Percentiles rank a stretch among this genome's conserved stretches.
Conservation (phyloP, 2,797 vertebrate genomes). For the Chromobotia macracanthus region DNA sequence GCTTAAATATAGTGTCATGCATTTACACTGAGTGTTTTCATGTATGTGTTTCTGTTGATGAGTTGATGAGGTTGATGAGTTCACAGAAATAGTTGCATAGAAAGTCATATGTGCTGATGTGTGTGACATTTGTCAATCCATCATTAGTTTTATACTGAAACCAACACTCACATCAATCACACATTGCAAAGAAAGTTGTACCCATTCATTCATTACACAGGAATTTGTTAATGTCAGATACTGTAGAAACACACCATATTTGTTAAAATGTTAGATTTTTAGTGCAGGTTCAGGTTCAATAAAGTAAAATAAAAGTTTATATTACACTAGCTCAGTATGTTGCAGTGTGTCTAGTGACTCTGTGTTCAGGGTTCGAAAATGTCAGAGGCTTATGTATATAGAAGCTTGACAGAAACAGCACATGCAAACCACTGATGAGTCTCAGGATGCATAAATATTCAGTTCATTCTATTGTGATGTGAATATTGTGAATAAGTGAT, state of each 20-base stretch:
- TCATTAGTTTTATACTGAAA: background rate
- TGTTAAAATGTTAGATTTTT: too few relatives aligned
- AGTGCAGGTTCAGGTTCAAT: background rate
- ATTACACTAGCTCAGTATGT: background rate
- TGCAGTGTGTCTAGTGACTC: background rate
- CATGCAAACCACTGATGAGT: too few relatives aligned
- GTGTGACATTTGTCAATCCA: constrained; percentile 1
- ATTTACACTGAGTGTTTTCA: constrained; percentile 83
- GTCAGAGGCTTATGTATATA: too few relatives aligned
- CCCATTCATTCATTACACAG: too few relatives aligned
- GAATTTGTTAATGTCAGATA: background rate
- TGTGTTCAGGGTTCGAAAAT: too few relatives aligned
- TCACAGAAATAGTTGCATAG: constrained; percentile 79
- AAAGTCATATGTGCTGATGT: constrained; percentile 73
- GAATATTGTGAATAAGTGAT: too few relatives aligned
- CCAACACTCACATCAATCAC: background rate
- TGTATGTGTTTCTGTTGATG: constrained; percentile 71
- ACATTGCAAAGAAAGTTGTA: too few relatives aligned
- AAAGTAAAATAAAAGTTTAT: constrained; percentile 14
- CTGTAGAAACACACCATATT: too few relatives aligned
- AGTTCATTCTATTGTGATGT: background rate
- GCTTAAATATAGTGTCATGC: constrained; percentile 87
- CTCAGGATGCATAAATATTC: too few relatives aligned
- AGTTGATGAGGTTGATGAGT: too few relatives aligned
- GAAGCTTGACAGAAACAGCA: background rate